Evolutionary conservation across 1,140 invertebrate genomes (phyloP).

Genomic region (Goniozus legneri): DNA sequence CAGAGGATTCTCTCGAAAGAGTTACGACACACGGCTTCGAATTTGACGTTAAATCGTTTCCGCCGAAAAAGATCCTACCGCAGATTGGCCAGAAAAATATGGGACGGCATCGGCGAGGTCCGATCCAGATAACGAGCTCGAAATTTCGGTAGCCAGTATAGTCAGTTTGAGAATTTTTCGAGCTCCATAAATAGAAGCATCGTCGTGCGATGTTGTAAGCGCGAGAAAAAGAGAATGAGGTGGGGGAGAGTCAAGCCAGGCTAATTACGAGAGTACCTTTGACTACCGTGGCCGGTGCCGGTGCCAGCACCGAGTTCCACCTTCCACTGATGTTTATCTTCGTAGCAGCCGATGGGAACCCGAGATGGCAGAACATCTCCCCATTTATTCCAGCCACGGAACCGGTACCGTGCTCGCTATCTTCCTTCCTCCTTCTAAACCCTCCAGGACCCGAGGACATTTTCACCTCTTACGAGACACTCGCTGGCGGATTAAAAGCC

Average conservation of each 20-base stretch:
- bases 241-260: conserved; percentile 26
- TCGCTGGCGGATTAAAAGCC: conserved; percentile 28
- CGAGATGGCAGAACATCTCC: conserved; percentile 31
- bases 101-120: too few relatives aligned
- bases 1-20: too few relatives aligned
- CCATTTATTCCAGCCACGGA: conserved; percentile 28
- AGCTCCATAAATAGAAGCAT: conserved; percentile 17
- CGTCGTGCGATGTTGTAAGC: conserved; percentile 11
- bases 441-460: conserved; percentile 8
- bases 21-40: too few relatives aligned
- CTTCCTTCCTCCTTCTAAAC: conserved; percentile 15
- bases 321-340: conserved; percentile 50
- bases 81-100: too few relatives aligned
- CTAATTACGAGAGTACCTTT: conserved; percentile 43
- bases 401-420: conserved; percentile 25
- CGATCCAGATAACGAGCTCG: too few relatives aligned
- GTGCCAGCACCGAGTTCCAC: too few relatives aligned
- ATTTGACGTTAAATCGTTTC: too few relatives aligned
- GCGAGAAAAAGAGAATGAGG: conserved; percentile 38
- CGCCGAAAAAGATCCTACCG: too few relatives aligned
- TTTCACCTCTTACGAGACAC: conserved; percentile 9
- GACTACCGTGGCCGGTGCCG: conserved; percentile 36
- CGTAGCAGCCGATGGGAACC: conserved; percentile 32
- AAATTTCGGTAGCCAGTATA: too few relatives aligned
- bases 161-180: too few relatives aligned